Base-by-base conservation (phyloP, 2,888 invertebrate genomes). In the Petrolisthes manimaculis region DNA sequence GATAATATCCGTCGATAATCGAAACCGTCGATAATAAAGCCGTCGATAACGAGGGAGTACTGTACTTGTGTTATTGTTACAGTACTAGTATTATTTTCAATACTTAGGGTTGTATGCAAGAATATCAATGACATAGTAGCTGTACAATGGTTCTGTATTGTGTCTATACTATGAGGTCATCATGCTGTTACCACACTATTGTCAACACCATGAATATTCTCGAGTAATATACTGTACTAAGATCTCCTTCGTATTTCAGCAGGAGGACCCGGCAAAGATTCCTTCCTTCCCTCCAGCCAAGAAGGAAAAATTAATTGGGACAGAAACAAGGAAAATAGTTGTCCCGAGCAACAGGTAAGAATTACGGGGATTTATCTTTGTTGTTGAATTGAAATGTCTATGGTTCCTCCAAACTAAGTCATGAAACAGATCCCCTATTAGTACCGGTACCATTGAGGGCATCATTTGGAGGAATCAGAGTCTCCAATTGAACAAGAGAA, bases 341-440 rank as follows among this genome's bases (percentile, higher is more conserved):
- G 85, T 89, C 37, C 89, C 89, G 24, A 82, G 85, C 18, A 87
- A 89, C 83, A 89, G 89, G 89, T 86, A 53, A 83, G 71, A 55
- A 12, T 54, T 77, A 21, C 21, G n/a, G 9, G n/a, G 37, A 4
- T 37, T 8, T 14, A 8, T 24, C 9, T 14, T 74, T 9, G 4
- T 37, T 5, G 5, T 9, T 61, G 12, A 37, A 18, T 4, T 5
- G 3, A 37, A 24, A 9, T 0, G 37, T 53, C 14, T 79, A 53
- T 51, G 21, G 79, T 51, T 21, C 8, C 18, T 12, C 51, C 5
- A 14, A 21, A 75, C 14, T 54, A 18, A 3, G 37, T 37, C 37
- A 37, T 2, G 37, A 37, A 37, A 37, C 37, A 37, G 37, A 37
- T 37, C 37, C 37, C 37, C 37, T 37, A 37, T 37, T 37, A 37